Evolutionary conservation across 2,888 invertebrate species (phyloP).

Genomic region (Cheilosia grossa): DNA sequence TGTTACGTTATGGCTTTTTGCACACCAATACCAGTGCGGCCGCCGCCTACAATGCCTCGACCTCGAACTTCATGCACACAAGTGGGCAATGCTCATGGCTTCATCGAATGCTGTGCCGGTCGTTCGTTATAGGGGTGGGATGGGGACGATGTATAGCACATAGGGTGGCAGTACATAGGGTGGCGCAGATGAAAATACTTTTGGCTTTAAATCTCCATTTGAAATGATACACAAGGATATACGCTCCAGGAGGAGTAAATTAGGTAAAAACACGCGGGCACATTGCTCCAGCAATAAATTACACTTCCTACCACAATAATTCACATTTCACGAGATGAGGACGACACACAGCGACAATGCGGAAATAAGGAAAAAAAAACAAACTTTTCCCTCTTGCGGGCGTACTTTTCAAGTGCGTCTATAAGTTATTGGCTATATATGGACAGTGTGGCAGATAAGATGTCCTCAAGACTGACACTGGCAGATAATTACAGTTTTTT

Average conservation of each 20-base stretch:
- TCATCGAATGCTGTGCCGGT: slow-evolving; percentile 60
- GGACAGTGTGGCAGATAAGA: slow-evolving; percentile 20
- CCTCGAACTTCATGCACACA: slow-evolving; percentile 75
- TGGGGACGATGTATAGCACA: not conserved
- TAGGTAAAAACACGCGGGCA: slow-evolving; percentile 25
- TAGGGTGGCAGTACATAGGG: no score
- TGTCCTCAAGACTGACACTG: slow-evolving; percentile 20
- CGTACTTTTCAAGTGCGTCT: slow-evolving; percentile 14
- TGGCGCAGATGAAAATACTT: slow-evolving; percentile 56
- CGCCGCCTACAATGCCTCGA: slow-evolving; percentile 51
- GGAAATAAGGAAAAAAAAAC: slow-evolving; percentile 4
- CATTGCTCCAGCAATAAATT: slow-evolving; percentile 22
- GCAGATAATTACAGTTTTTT: slow-evolving; percentile 47
- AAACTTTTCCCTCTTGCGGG: not conserved
- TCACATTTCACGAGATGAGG: slow-evolving; percentile 7
- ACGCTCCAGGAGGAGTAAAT: not conserved
- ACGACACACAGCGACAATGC: not conserved
- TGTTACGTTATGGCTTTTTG: slow-evolving; percentile 47
- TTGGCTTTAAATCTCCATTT: slow-evolving; percentile 36
- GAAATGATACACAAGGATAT: not conserved
- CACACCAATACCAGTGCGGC: slow-evolving; percentile 44
- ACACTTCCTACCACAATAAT: slow-evolving; percentile 20
- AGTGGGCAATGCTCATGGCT: slow-evolving; percentile 71
- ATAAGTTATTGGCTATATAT: slow-evolving; percentile 24
- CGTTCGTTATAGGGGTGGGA: slow-evolving; percentile 8